Evolutionary conservation across 2,113 vertebrate genomes (phyloP).

Genomic region (Rhynchopsitta pachyrhyncha): DNA sequence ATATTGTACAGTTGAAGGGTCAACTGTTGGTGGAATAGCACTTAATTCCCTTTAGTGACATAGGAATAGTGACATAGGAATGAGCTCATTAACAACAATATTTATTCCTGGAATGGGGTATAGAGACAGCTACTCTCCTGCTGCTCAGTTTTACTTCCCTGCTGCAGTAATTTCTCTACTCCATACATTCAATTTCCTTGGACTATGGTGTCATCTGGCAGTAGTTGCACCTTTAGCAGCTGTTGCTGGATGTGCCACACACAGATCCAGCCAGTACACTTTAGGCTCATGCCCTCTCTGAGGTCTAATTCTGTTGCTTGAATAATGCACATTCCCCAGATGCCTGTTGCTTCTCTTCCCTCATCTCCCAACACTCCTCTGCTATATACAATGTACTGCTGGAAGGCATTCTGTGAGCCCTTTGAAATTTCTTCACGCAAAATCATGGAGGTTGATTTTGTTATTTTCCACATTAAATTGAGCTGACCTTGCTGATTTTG

Average conservation of each 20-base stretch:
- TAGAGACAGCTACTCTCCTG: constrained; percentile 36
- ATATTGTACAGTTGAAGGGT: constrained; percentile 53
- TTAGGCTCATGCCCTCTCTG: background rate
- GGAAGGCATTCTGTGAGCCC: background rate
- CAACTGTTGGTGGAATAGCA: constrained; percentile 45
- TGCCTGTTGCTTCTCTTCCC: background rate
- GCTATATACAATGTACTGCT: background rate
- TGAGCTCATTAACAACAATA: constrained; percentile 68
- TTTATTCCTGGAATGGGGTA: constrained; percentile 49
- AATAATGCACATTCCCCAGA: background rate
- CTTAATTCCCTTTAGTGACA: background rate
- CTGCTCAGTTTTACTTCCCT: constrained; percentile 52
- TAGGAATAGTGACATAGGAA: constrained; percentile 18
- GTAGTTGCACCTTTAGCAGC: constrained; percentile 11
- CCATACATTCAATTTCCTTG: constrained; percentile 7
- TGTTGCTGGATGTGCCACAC: constrained; percentile 37
- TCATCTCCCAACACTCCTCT: background rate
- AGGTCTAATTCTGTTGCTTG: background rate
- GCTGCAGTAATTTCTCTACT: background rate
- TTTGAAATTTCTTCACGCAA: background rate
- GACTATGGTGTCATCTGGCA: constrained; percentile 21
- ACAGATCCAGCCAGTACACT: background rate
- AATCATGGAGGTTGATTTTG: background rate
- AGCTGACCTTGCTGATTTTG: background rate
- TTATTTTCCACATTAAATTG: background rate